Conservation (phyloP, 2,113 vertebrate species). For the Myotis yumanensis region DNA sequence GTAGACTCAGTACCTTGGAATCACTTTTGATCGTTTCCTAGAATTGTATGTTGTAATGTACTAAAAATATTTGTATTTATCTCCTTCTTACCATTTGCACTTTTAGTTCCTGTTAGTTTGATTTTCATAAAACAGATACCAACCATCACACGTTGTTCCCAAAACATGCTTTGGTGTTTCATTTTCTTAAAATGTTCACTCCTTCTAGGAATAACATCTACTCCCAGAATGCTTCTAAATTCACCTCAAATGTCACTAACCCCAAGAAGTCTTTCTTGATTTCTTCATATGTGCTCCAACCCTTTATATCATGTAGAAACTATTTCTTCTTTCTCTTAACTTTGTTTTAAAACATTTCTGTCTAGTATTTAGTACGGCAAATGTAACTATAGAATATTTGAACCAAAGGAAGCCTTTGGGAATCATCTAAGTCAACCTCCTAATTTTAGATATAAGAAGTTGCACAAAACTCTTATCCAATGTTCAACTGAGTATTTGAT, state of each 20-base stretch:
- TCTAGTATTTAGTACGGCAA: neutral
- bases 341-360: conserved; percentile 28
- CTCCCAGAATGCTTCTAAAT: conserved; percentile 7
- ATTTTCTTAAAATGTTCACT: conserved; percentile 17
- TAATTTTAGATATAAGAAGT: conserved; percentile 32
- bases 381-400: neutral
- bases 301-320: neutral
- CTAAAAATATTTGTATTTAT: neutral
- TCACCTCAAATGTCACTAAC: neutral
- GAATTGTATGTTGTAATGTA: neutral
- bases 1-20: neutral
- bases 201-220: neutral
- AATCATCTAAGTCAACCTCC: neutral
- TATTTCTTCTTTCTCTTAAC: neutral
- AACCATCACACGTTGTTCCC: neutral
- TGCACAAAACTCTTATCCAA: neutral
- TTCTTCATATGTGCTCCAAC: neutral
- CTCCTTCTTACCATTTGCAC: neutral
- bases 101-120: neutral
- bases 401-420: neutral
- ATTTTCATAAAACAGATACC: neutral
- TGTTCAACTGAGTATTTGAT: neutral
- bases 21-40: conserved; percentile 3
- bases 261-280: neutral
- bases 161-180: neutral